Evolutionary conservation across 2,797 vertebrate genomes (phyloP).

Genomic region (Botia almorhae): DNA sequence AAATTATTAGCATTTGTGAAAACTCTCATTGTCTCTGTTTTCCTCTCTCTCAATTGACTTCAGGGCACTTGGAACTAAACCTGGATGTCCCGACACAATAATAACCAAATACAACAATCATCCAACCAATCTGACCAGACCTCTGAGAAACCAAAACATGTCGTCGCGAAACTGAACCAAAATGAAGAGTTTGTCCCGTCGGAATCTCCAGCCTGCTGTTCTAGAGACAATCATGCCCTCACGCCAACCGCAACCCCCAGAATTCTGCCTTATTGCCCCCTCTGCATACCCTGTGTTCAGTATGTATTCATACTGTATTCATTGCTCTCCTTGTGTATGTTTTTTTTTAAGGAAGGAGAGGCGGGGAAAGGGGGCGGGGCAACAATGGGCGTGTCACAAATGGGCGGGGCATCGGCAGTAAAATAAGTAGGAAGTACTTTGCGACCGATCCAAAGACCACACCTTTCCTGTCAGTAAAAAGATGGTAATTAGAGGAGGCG

Average conservation of each 20-base stretch:
- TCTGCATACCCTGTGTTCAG: slow-evolving; percentile 23
- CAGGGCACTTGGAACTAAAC: slow-evolving; percentile 71
- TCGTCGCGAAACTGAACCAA: slow-evolving; percentile 70
- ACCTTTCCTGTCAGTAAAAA: slow-evolving; percentile 31
- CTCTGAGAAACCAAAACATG: slow-evolving; percentile 57
- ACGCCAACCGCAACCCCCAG: slow-evolving; percentile 16
- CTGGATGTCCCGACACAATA: slow-evolving; percentile 71
- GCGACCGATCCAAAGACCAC: slow-evolving; percentile 10
- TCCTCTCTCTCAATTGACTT: slow-evolving; percentile 31
- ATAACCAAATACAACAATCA: slow-evolving; percentile 73
- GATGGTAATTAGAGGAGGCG: slow-evolving; percentile 34
- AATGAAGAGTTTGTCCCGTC: slow-evolving; percentile 52
- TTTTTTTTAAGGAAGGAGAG: too few relatives aligned
- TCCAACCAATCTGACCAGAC: slow-evolving; percentile 69
- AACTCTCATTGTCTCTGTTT: slow-evolving; percentile 5
- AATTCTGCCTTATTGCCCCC: slow-evolving; percentile 26
- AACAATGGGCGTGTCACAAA: neutral
- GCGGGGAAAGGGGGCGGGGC: too few relatives aligned
- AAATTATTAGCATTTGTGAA: neutral
- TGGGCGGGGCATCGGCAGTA: neutral
- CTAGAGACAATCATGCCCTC: slow-evolving; percentile 38
- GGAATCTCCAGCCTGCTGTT: slow-evolving; percentile 46
- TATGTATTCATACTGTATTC: slow-evolving; percentile 1
- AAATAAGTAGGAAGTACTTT: slow-evolving; percentile 16
- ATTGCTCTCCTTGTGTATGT: slow-evolving; percentile 21